Evolutionary conservation across 2,113 vertebrate species (phyloP), one percentile per base, ranked within the genome.

Genomic region (Macquaria ambigua): DNA sequence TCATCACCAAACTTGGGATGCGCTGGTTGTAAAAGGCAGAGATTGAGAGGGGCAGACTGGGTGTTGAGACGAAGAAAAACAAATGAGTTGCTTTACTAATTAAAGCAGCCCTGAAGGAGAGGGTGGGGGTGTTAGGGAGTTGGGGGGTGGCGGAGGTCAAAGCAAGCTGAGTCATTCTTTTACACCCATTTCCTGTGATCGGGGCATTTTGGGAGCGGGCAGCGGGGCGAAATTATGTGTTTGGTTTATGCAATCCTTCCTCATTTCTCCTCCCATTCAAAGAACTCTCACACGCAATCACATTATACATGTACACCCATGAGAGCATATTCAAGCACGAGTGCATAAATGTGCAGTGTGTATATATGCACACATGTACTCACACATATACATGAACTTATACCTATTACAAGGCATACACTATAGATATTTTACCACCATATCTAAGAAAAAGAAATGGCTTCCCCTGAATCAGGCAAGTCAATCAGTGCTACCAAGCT

Each of bases 181-280:
- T 83, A 91, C 87, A 84, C 87, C 90, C 89, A 93, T 87, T 95
- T 94, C 90, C 95, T 95, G 84, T 50, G 73, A 91, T 79, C 28
- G 23, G 79, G 75, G 68, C 84, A 82, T 58, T 87, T 73, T 86
- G 80, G 85, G 82, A 89, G 67, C 46, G 48, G 85, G 43, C 82
- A 84, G 72, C 59, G 46, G 25, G 39, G 55, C 74, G 72, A 84
- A 79, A 74, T 85, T 70, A 63, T 81, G 76, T 79, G 68, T 87
- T 74, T 64, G 73, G 72, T 91, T 88, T 79, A 76, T 90, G 83
- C 48, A 86, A 53, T 62, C 66, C 34, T 63, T 76, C 50, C 34
- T 77, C 37, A n/a, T 41, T 63, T 68, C 80, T 43, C 66, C 74
- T 84, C 70, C 58, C 62, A 69, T 69, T 82, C 66, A 41, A 39